Base-by-base conservation (phyloP, 2,888 invertebrate species). In the Dryocosmus kuriphilus region DNA sequence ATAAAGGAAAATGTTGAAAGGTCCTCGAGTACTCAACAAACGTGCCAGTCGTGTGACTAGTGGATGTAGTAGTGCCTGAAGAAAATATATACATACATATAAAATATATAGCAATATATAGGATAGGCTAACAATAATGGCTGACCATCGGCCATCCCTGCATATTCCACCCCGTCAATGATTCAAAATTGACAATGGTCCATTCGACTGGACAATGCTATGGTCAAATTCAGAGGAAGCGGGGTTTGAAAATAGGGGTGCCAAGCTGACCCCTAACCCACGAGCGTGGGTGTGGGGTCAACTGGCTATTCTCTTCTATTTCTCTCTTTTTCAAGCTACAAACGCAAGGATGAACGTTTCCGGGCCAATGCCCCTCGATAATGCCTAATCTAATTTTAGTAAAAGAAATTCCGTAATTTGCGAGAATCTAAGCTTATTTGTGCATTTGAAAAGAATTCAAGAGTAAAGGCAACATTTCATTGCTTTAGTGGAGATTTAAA, bases 71-170 rank as follows among this genome's bases (percentile, higher is more conserved):
- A 27, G 60, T 27, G 60, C 5, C 16, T 60, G 27, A 24, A 76
- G n/a, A 19, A 32, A 24, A 27, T 51, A 30, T 46, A 11, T 51
- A 76, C 8, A 65, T 51, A 80, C 76, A 41, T 67, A 24, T 76
- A 63, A 2, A 41, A 41, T 41, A 16, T 41, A 16, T 41, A 41
- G 16, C 41, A 41, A 80, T 81, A 60, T 78, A 78, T 78, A 74
- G 75, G 30, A 51, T n/a, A 71, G 46, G 82, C 78, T 80, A 83
- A 86, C 86, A 89, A 89, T 89, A 87, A 89, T 88, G 88, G 84
- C 85, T 89, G 90, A 88, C 88, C 90, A 88, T 87, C 83, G 89
- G 86, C 86, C 87, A 88, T 87, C 85, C 85, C 85, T 88, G 88
- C 90, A 89, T 89, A 89, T 88, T 89, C 85, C 83, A 82, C 46